These are phyloP conservation scores for Trichonephila clavata DNA, from an alignment of 1,140 invertebrate species.

Conservation along the genomic window DNA sequence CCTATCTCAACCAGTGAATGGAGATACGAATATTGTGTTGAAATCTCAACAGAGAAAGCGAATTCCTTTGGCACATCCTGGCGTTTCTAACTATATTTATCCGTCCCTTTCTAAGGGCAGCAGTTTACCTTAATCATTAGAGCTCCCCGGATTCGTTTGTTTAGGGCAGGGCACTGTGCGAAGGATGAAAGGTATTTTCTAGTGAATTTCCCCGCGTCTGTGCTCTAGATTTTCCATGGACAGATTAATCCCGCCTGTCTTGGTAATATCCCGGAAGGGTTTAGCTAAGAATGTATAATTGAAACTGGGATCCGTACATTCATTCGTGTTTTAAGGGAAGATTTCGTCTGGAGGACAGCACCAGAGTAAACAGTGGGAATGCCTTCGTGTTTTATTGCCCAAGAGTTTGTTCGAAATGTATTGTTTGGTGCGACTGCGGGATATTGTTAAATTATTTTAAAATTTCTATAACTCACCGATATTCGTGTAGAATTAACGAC, in stretches of 20 bases:
- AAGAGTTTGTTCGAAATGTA: too few species aligned
- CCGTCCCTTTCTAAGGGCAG: slow-evolving; percentile 1
- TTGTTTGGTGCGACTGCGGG: too few species aligned
- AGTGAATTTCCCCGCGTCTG: not conserved
- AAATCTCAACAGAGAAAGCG: too few species aligned
- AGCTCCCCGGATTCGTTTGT: slow-evolving; percentile 2
- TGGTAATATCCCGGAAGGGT: not conserved
- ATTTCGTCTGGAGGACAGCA: not conserved
- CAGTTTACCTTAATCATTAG: slow-evolving; percentile 12
- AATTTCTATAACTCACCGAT: too few species aligned
- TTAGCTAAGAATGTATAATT: slow-evolving; percentile 18
- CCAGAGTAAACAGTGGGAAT: too few species aligned
- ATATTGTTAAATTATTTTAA: too few species aligned
- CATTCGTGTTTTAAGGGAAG: not conserved
- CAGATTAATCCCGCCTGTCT: not conserved
- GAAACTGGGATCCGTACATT: not conserved
- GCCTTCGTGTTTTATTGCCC: too few species aligned
- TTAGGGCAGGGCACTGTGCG: not conserved
- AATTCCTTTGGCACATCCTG: too few species aligned
- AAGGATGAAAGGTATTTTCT: slow-evolving; percentile 8
- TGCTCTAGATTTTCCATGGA: not conserved
- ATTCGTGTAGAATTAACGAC: too few species aligned
- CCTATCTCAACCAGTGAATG: too few species aligned
- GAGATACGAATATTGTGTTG: too few species aligned
- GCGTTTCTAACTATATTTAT: slow-evolving; percentile 23